Percentiles rank a stretch among this genome's conserved stretches.
These are phyloP conservation scores for Oopsacas minuta DNA, from an alignment of 37 sponge, comb jelly and placozoan species.

Conservation along the genomic window DNA sequence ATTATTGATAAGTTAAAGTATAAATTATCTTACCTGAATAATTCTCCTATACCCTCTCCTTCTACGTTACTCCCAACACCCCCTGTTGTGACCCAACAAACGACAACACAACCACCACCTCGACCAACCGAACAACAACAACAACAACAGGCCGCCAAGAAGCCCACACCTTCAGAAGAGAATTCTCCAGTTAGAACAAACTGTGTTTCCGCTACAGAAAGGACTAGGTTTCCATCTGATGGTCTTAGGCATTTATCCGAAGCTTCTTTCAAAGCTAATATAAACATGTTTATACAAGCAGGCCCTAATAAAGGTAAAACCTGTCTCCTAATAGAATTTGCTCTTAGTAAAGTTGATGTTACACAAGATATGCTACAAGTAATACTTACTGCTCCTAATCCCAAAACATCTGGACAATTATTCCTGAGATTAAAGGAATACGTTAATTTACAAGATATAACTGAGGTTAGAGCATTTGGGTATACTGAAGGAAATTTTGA, in stretches of 20 bases:
- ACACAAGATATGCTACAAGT: background rate
- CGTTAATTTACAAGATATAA: background rate
- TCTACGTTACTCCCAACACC: too few relatives aligned
- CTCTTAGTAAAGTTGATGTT: background rate
- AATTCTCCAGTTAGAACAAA: background rate
- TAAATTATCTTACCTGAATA: background rate
- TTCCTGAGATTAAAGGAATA: background rate
- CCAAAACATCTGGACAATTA: background rate
- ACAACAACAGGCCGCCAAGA: background rate
- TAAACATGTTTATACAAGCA: background rate
- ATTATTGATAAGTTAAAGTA: background rate
- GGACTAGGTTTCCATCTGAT: background rate
- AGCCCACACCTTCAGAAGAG: too few relatives aligned
- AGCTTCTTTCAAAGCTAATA: background rate
- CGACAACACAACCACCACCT: background rate
- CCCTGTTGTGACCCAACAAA: background rate
- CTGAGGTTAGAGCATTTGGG: background rate
- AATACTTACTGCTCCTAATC: background rate
- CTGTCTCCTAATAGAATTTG: background rate
- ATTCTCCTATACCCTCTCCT: too few relatives aligned
- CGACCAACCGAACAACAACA: too few relatives aligned
- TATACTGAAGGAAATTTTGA: constrained; percentile 2
- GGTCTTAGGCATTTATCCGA: background rate
- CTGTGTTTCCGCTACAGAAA: background rate
- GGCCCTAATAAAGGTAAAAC: background rate